These are phyloP conservation scores for Spatulosminthurus flaviceps DNA, from an alignment of 2,888 invertebrate genomes.

Conservation along the genomic window DNA sequence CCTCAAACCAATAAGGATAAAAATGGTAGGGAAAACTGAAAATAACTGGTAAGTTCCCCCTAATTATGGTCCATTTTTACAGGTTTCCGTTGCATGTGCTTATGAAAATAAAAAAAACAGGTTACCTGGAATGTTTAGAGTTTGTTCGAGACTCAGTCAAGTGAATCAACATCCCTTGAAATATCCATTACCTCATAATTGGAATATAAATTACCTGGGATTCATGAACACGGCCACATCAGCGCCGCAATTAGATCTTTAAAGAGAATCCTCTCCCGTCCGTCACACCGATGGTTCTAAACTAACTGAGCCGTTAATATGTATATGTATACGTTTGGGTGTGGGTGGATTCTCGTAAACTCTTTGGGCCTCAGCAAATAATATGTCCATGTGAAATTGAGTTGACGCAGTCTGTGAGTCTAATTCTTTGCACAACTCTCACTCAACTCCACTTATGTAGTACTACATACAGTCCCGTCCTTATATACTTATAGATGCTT, in stretches of 20 bases:
- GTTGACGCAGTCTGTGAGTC: no score
- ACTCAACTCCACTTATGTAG: neutral
- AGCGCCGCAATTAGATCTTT: conserved; percentile 5
- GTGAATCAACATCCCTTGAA: conserved; percentile 1
- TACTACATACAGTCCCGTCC: neutral
- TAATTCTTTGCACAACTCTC: no score
- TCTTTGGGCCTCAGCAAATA: neutral
- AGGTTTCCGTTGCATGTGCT: no score
- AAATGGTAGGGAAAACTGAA: no score
- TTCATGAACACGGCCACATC: conserved; percentile 13
- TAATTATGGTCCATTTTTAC: no score
- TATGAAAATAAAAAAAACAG: no score
- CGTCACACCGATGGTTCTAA: neutral
- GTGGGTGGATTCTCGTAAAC: neutral
- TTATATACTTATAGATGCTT: neutral
- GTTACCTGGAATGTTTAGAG: no score
- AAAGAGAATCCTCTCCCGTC: neutral
- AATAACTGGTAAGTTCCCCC: no score
- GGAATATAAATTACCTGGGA: conserved; percentile 7
- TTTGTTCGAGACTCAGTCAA: neutral
- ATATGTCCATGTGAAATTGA: no score
- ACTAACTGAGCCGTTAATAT: neutral
- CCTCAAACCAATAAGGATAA: no score
- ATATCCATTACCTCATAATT: conserved; percentile 18
- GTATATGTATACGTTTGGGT: neutral